These are phyloP conservation scores for Aptenodytes forsteri DNA, from an alignment of 2,113 vertebrate species.

Conservation along the genomic window DNA sequence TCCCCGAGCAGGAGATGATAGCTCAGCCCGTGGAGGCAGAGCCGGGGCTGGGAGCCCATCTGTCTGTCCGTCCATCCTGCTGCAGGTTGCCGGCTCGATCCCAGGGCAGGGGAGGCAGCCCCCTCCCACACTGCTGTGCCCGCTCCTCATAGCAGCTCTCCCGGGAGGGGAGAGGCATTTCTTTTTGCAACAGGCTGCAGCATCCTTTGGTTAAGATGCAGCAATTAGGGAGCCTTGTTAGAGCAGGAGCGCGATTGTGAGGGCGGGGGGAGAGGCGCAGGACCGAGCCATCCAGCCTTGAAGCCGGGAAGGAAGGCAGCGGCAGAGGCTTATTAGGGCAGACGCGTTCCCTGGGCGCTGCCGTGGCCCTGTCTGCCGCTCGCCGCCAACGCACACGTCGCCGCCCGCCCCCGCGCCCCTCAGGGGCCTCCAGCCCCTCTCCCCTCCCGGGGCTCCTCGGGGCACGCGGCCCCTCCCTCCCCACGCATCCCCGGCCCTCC, in stretches of 20 bases:
- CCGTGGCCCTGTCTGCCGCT: background rate
- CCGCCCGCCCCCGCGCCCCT: rapidly evolving
- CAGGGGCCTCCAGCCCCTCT: background rate
- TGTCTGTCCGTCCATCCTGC: background rate
- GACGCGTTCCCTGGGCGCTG: background rate
- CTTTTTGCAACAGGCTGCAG: background rate
- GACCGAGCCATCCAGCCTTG: background rate
- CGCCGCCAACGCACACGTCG: rapidly evolving
- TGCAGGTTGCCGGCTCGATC: rapidly evolving
- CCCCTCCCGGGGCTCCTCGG: rapidly evolving
- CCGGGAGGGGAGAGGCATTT: background rate
- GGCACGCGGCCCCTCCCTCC: rapidly evolving
- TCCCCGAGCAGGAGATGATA: background rate
- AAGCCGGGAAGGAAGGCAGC: rapidly evolving
- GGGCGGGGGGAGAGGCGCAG: background rate
- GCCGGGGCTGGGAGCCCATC: background rate
- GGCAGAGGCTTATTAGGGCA: background rate
- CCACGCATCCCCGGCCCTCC: background rate
- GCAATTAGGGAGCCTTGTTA: slow-evolving; percentile 29
- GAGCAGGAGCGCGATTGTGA: background rate
- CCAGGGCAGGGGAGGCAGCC: background rate
- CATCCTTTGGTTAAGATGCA: background rate
- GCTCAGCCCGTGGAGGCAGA: background rate
- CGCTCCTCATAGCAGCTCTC: background rate
- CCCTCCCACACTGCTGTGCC: background rate